phyloP scores from a whole-genome alignment of 2,113 vertebrate species.

The Carettochelys insculpta region DNA sequence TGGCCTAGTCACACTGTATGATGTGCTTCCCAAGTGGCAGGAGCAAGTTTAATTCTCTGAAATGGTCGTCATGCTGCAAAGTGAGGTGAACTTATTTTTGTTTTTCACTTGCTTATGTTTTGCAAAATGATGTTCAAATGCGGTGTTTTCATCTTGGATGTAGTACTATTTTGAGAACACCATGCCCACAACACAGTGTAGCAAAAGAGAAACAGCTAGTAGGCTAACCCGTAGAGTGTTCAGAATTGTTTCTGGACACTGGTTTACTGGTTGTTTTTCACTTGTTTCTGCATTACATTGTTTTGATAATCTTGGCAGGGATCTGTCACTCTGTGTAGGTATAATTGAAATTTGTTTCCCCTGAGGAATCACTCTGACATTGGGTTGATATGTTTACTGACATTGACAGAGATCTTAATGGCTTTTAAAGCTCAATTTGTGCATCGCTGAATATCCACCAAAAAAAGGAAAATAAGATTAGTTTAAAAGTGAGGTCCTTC shows the following conservation, averaged over 20 bases:
- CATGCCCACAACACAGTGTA: not conserved
- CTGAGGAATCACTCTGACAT: conserved; percentile 67
- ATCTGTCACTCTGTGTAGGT: conserved; percentile 66
- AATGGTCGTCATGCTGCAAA: not conserved
- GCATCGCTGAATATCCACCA: conserved; percentile 69
- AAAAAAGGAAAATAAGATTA: conserved; percentile 71
- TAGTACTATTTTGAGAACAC: not conserved
- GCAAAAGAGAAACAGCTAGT: not conserved
- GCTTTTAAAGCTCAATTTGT: conserved; percentile 75
- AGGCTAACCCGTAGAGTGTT: conserved; percentile 32
- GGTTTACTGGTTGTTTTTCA: conserved; percentile 62
- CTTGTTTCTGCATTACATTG: conserved; percentile 61
- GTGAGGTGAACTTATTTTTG: not conserved
- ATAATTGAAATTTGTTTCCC: conserved; percentile 75
- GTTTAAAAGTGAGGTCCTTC: conserved; percentile 54
- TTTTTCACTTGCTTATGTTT: not conserved
- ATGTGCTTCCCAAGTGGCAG: not conserved
- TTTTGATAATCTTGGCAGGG: conserved; percentile 72
- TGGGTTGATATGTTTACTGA: conserved; percentile 77
- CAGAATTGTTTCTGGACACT: conserved; percentile 30
- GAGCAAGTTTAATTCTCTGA: not conserved
- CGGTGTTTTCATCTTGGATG: too few species aligned
- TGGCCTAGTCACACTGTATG: not conserved
- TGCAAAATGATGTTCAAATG: not conserved
- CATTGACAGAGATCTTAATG: conserved; percentile 75